Base-by-base conservation (phyloP, 2,113 vertebrate species). In the Elanoides forficatus region DNA sequence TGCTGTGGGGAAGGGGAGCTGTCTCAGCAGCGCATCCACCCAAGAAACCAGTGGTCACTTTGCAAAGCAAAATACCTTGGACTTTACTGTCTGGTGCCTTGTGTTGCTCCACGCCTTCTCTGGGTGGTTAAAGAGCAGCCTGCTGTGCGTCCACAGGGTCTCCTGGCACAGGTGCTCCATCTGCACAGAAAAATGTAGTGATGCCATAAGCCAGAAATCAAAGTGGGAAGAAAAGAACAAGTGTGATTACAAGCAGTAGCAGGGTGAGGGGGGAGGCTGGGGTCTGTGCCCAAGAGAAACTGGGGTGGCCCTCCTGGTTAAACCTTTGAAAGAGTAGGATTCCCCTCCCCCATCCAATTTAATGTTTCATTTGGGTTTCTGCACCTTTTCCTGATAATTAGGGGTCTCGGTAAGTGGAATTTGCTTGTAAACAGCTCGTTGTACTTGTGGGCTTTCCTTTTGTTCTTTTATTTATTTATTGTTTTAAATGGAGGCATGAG, bases 381-480 rank as follows among this genome's bases (percentile, higher is more conserved):
- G 3, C 0, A 5, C 38, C 48, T 96, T 93, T 84, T 90, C 47
- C 36, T 95, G 29, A 20, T 96, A 93, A 93, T 82, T 93, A 86
- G 66, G 63, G 71, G 62, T 63, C 80, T 95, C 2, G 3, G 40
- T 52, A 87, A 91, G 52, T 1, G 10, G 62, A 85, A 94, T 91
- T 59, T 95, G 75, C 82, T 70, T 78, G 81, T 86, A 96, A 93
- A 86, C 94, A 95, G 62, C 74, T 95, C 2, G 0, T 87, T 80
- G 66, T 93, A 92, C 53, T 94, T 90, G 63, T 1, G 4, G 67
- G 73, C 38, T 92, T 92, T 84, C 58, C 90, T 96, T 95, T 90
- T 89, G 76, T 95, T 93, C 81, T 65, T 94, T 92, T 94, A 84
- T 94, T 96, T 96, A 79, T 90, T 89, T 96, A 50, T 83, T 94